Conservation (phyloP, 2,797 vertebrate genomes). For the Brachymystax lenok region DNA sequence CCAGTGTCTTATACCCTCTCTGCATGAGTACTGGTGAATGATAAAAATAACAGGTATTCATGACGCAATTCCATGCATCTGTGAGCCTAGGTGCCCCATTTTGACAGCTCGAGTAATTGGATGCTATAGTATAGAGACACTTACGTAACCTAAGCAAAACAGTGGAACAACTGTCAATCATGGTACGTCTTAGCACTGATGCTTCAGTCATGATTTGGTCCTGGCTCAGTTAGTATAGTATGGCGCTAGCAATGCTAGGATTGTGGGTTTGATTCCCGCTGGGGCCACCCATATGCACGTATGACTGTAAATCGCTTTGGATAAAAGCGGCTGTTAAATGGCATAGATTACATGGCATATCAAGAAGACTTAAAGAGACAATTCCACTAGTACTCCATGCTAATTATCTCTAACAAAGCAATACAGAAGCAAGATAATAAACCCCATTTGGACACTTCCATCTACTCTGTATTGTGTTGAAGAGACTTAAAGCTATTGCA, state of each 20-base stretch:
- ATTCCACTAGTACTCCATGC: neutral
- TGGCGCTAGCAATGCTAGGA: neutral
- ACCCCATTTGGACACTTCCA: neutral
- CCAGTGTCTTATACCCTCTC: conserved; percentile 6
- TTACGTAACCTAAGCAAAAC: neutral
- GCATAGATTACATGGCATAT: neutral
- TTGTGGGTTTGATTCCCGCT: neutral
- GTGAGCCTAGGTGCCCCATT: neutral
- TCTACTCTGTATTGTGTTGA: neutral
- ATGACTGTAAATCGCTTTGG: no score
- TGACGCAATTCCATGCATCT: neutral
- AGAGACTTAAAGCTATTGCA: neutral
- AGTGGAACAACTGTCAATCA: neutral
- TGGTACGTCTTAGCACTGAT: neutral
- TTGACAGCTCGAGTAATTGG: neutral
- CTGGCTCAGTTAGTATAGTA: neutral
- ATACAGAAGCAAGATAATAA: neutral
- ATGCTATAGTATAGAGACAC: neutral
- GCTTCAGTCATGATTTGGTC: neutral
- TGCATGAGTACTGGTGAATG: conserved; percentile 2
- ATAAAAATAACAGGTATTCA: conserved; percentile 44
- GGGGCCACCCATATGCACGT: neutral
- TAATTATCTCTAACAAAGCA: neutral
- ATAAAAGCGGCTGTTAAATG: neutral
- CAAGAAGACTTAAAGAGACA: neutral